Percentiles rank a stretch among this genome's conserved stretches.
These are phyloP conservation scores for Caenorhabditis brenneri DNA, from an alignment of 1,140 invertebrate genomes.

Conservation along the genomic window DNA sequence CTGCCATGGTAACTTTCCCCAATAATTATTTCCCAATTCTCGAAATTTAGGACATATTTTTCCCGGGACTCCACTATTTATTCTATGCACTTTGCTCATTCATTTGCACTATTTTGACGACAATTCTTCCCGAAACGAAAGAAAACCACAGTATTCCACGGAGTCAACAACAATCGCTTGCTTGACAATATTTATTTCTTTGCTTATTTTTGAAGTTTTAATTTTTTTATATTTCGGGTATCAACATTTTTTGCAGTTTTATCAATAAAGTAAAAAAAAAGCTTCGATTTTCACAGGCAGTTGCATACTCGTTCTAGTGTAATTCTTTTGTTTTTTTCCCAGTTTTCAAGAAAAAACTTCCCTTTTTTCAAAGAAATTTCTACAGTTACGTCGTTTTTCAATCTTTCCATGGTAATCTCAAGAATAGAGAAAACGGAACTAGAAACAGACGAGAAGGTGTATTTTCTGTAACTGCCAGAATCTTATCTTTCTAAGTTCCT, in stretches of 20 bases:
- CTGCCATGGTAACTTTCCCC: neutral
- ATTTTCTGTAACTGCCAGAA: too few species aligned
- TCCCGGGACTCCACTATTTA: conserved; percentile 6
- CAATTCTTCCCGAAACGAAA: conserved; percentile 22
- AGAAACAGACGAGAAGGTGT: too few species aligned
- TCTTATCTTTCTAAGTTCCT: too few species aligned
- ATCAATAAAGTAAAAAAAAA: neutral
- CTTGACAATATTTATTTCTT: neutral
- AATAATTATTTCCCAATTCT: neutral
- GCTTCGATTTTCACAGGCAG: neutral
- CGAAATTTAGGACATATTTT: conserved; percentile 2
- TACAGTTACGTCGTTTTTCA: too few species aligned
- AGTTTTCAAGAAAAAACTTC: neutral
- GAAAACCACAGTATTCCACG: conserved; percentile 8
- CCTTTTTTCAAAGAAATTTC: too few species aligned
- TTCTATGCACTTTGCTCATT: conserved; percentile 24
- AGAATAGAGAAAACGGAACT: too few species aligned
- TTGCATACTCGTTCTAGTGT: too few species aligned
- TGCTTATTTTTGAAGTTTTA: neutral
- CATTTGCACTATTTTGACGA: conserved; percentile 31
- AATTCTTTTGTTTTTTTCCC: neutral
- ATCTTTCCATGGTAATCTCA: too few species aligned
- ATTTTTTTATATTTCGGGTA: neutral
- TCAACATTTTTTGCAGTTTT: neutral
- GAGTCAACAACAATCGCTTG: conserved; percentile 31